A percentile compares a stretch with the other conserved stretches of the same genome.
Conservation (phyloP, 2,888 invertebrate species). For the Dryomyza anilis region DNA sequence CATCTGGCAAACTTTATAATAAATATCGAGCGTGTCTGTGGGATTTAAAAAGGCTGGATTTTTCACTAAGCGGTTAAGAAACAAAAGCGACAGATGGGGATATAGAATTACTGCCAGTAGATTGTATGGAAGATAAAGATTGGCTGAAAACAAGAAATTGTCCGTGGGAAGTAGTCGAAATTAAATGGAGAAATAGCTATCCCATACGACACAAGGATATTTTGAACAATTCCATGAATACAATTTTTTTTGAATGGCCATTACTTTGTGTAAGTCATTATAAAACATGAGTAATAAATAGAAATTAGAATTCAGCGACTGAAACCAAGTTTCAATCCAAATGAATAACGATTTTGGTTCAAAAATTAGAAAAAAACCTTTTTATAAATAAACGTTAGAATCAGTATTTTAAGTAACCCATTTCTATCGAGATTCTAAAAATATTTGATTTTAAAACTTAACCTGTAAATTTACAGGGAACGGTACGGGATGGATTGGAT, state of each 20-base stretch:
- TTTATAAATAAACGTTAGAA: too few species aligned
- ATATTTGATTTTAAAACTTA: too few species aligned
- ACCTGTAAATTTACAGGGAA: too few species aligned
- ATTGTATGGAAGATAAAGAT: constrained; percentile 12
- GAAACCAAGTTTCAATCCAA: too few species aligned
- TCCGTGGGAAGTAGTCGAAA: constrained; percentile 21
- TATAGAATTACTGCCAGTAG: neutral
- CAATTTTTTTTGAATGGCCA: constrained; percentile 20
- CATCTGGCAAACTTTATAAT: constrained; percentile 12
- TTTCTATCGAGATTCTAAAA: too few species aligned
- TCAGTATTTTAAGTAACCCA: too few species aligned
- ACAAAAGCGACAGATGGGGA: neutral
- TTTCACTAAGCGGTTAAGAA: neutral
- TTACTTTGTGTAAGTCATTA: neutral
- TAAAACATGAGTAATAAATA: neutral
- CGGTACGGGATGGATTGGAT: too few species aligned
- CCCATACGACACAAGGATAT: constrained; percentile 13
- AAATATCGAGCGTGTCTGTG: constrained; percentile 17
- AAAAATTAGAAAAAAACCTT: too few species aligned
- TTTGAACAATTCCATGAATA: neutral
- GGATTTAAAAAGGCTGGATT: constrained; percentile 8
- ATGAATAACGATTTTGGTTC: constrained; percentile 1
- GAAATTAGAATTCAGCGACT: neutral
- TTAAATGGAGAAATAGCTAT: constrained; percentile 16
- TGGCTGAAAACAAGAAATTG: constrained; percentile 22